A percentile compares a stretch with the other conserved stretches of the same genome.
Conservation (phyloP, 2,888 invertebrate species). For the Trachelus iudaicus region DNA sequence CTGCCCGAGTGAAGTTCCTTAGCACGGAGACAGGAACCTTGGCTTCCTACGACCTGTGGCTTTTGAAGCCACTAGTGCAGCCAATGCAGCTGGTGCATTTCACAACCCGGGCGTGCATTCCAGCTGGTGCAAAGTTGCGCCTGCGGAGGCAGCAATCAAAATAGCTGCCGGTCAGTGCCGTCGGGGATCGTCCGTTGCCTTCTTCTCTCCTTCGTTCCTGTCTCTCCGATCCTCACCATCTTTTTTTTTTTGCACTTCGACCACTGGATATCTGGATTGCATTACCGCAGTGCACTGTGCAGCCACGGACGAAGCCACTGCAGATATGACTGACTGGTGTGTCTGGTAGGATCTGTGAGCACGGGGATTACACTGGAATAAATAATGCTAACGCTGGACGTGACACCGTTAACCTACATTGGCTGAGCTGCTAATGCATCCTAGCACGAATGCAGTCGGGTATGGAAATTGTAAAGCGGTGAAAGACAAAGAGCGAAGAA, state of each 20-base stretch:
- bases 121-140: neutral
- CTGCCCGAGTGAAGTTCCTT: neutral
- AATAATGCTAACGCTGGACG: neutral
- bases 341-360: neutral
- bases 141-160: slow-evolving; percentile 23
- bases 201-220: neutral
- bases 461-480: neutral
- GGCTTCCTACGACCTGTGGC: neutral
- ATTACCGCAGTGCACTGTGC: neutral
- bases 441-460: neutral
- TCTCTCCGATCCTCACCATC: neutral
- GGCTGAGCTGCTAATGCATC: neutral
- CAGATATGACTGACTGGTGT: neutral
- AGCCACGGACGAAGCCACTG: neutral
- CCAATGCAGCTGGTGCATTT: neutral
- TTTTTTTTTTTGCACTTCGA: neutral
- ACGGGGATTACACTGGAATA: neutral
- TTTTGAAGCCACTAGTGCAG: neutral
- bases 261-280: neutral
- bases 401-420: neutral
- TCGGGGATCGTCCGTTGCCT: slow-evolving; percentile 9
- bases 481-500: neutral
- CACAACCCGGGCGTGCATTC: neutral
- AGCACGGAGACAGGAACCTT: neutral
- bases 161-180: slow-evolving; percentile 27